Base-by-base conservation (phyloP, 2,113 vertebrate genomes). In the Zosterops borbonicus region DNA sequence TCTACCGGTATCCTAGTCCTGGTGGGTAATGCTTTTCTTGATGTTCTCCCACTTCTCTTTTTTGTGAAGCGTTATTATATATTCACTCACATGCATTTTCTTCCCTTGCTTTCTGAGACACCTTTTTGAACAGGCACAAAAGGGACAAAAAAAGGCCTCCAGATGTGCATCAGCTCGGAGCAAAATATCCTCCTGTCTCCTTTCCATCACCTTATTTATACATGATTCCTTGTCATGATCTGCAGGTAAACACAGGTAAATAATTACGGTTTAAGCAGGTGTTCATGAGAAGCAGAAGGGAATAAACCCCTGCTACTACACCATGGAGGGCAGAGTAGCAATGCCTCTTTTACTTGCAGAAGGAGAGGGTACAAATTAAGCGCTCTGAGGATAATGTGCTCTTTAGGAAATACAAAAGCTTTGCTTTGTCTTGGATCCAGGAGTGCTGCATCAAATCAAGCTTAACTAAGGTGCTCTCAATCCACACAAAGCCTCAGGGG, bases 181-280 rank as follows among this genome's bases (percentile, higher is more conserved):
- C 19, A 91, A 95, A 92, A 95, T 91, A 92, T 53, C 89, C 81
- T 89, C 37, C 42, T 22, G 9, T 37, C 47, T 90, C 80, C 76
- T 92, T 97, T 97, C 92, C 92, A 96, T 91, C 69, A 87, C 62
- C 69, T 29, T 89, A 62, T 87, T 96, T 75, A 80, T 78, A 68
- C 9, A 67, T 63, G 27, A 64, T 68, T 74, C 27, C 60, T 94
- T 56, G 87, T 84, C 62, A 85, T 80, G 58, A 59, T 86, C 80
- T 90, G 81, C 59, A 79, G n/a, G 74, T 79, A 87, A 96, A 90
- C 64, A 86, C 33, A 96, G 77, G 96, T 92, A 94, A 97, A 92
- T 94, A 97, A 95, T 71, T 71, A 50, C 31, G 49, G 80, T 90
- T 92, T 91, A 93, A 82, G 94, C 56, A 63, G 42, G 55, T 12